Percentiles rank a stretch among this genome's conserved stretches.
Evolutionary conservation across 2,888 invertebrate genomes (phyloP).

Genomic region (Palloptera scutellata): DNA sequence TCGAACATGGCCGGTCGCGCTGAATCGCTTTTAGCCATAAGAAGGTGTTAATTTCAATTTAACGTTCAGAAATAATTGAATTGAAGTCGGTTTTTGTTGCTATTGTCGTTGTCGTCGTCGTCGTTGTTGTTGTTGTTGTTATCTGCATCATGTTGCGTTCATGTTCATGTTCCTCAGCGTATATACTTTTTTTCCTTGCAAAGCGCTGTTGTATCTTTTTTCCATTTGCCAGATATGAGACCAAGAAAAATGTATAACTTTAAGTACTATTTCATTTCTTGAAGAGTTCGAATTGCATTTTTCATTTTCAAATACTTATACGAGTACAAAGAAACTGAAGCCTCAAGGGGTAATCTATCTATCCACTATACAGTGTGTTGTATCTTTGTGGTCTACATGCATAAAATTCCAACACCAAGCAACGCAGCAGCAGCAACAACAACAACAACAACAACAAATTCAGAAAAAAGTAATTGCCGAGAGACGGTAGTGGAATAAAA

Average conservation of each 20-base stretch:
- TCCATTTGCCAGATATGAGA: too few species aligned
- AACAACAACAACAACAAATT: too few species aligned
- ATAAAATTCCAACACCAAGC: slow-evolving; percentile 27
- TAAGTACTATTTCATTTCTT: too few species aligned
- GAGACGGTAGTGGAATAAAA: slow-evolving; percentile 3
- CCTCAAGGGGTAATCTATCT: slow-evolving; percentile 17
- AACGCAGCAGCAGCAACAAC: neutral
- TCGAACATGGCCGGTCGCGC: slow-evolving; percentile 5
- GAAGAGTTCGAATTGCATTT: neutral
- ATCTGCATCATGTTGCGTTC: too few species aligned
- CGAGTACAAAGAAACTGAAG: slow-evolving; percentile 15
- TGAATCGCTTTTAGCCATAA: slow-evolving; percentile 42
- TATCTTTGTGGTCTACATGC: slow-evolving; percentile 21
- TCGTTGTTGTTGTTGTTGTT: too few species aligned
- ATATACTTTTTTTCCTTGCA: too few species aligned
- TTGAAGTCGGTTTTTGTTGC: slow-evolving; percentile 31
- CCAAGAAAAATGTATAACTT: too few species aligned
- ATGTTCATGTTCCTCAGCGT: too few species aligned
- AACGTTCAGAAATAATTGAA: slow-evolving; percentile 43
- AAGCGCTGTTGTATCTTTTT: too few species aligned
- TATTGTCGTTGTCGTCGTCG: slow-evolving; percentile 5
- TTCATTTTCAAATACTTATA: slow-evolving; percentile 9
- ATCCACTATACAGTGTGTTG: slow-evolving; percentile 7
- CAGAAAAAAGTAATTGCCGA: neutral
- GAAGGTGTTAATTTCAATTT: slow-evolving; percentile 48